Conservation (phyloP, 2,113 vertebrate species). For the Cavia aperea region DNA sequence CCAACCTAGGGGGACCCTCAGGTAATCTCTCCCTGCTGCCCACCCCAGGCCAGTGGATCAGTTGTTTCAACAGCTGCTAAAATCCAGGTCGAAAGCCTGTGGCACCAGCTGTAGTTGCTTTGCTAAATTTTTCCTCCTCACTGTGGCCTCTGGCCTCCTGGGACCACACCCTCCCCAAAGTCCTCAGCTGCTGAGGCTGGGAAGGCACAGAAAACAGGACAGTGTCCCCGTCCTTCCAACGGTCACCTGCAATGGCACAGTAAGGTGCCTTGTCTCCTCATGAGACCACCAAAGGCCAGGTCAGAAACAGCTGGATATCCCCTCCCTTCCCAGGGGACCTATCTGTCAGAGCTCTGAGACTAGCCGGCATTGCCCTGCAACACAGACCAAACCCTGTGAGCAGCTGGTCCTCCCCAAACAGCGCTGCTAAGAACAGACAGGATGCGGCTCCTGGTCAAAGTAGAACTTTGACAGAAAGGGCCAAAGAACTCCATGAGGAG, state of each 20-base stretch:
- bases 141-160: neutral
- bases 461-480: neutral
- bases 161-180: neutral
- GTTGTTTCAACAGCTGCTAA: slow-evolving; percentile 64
- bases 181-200: neutral
- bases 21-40: slow-evolving; percentile 36
- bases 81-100: slow-evolving; percentile 11
- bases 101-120: rapidly evolving
- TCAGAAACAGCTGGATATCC: neutral
- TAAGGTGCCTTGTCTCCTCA: slow-evolving; percentile 5
- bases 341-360: neutral
- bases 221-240: neutral
- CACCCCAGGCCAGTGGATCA: neutral
- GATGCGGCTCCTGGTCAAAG: slow-evolving; percentile 47
- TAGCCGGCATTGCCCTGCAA: too few species aligned
- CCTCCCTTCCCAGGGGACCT: neutral
- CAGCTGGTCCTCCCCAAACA: neutral
- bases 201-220: neutral
- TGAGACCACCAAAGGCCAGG: neutral
- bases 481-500: neutral
- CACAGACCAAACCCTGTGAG: neutral
- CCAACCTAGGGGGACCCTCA: slow-evolving; percentile 13
- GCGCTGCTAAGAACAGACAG: neutral
- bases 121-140: neutral
- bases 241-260: neutral